Conservation (phyloP, 2,113 vertebrate genomes). For the Petrocephalus microphthalmus region DNA sequence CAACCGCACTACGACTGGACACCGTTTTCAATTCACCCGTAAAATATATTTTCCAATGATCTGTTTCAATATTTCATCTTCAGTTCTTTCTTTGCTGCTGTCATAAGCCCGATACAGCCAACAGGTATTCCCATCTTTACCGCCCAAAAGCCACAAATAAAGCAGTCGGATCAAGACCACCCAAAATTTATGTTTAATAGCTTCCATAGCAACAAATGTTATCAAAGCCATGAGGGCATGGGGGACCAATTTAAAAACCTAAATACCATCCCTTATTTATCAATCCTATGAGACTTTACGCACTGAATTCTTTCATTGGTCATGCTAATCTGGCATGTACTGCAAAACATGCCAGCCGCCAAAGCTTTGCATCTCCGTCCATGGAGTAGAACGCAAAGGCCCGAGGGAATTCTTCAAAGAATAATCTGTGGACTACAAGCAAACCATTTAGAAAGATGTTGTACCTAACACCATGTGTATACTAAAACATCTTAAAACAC, state of each 20-base stretch:
- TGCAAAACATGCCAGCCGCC: neutral
- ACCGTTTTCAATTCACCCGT: neutral
- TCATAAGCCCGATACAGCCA: neutral
- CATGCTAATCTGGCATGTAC: slow-evolving; percentile 4
- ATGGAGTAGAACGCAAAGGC: neutral
- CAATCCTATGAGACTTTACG: neutral
- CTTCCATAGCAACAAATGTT: neutral
- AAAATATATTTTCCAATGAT: neutral
- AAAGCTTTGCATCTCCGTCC: neutral
- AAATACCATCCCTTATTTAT: neutral
- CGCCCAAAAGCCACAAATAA: neutral
- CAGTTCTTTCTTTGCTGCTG: neutral
- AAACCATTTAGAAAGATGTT: neutral
- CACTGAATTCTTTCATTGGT: neutral
- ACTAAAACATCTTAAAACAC: neutral
- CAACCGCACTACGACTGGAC: neutral
- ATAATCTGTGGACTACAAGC: neutral
- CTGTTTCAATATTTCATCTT: neutral
- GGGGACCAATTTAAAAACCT: neutral
- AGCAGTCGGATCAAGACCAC: neutral
- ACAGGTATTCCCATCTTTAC: neutral
- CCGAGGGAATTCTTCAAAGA: neutral
- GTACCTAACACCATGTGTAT: neutral
- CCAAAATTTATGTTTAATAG: neutral
- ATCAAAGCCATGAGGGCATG: neutral